Evolutionary conservation across 2,888 invertebrate species (phyloP), one percentile per base, ranked within the genome.

Genomic region (Eristalis intricaria): DNA sequence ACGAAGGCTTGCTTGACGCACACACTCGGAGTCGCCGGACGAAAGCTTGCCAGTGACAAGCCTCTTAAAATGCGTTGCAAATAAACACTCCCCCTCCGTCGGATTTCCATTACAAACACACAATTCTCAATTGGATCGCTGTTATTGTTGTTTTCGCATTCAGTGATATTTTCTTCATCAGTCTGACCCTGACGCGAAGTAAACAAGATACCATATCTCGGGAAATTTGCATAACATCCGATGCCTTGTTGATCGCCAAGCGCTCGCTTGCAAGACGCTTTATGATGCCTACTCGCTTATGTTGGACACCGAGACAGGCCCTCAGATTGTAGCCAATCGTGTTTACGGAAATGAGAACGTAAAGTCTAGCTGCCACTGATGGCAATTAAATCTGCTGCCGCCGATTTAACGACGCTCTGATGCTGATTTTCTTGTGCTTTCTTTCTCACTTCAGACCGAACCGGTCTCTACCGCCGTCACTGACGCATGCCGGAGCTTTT

Each of bases 281-380:
- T 32, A n/a, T 8, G 22, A 19, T 29, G 63, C 63, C 22, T 23
- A 35, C n/a, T n/a, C n/a, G 38, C 15, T 68, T 35, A 58, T 61
- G 29, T 66, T n/a, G n/a, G n/a, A n/a, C n/a, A n/a, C 13, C 29
- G 43, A 60, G 85, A 77, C 85, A 60, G 38, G 85, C 85, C 85
- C 82, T 77, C 85, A 32, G 63, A 50, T 19, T 65, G 73, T 77
- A 60, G 82, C 85, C 85, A 85, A 82, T 82, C 85, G 60, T 85
- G 85, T 82, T 85, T 85, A 85, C 82, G 85, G 85, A 85, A 85
- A 85, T 82, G 50, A 77, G 69, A 73, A 69, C 50, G 50, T 35
- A 58, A 71, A 71, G 75, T 80, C 76, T 71, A 66, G 75, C 64
- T 60, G 60, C 26, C 60, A 5, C 60, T 60, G 60, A 60, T 26